Evolutionary conservation across 35 echinoderm and acorn worm genomes (phyloP), one percentile per base, ranked within the genome.

Genomic region (Stichopus chloronotus): DNA sequence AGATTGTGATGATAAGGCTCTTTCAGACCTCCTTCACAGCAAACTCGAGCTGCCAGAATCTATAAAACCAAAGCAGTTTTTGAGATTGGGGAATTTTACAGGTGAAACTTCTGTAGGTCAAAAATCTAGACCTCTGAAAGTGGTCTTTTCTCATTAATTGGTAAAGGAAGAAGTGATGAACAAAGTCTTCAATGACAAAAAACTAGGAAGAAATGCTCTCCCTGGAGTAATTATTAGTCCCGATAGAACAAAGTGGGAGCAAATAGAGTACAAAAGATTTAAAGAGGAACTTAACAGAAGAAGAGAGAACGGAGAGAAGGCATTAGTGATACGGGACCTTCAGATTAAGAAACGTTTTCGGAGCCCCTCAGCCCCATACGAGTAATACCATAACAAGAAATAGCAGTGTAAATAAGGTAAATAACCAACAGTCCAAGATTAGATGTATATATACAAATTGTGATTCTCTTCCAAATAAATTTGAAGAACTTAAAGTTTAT

Each of bases 391-490:
- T 83, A n/a, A n/a, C n/a, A n/a, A 83, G 5, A 17, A 6, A 4
- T 56, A 55, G 12, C 52, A 9, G 7, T 83, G 80, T 83, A 54
- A 52, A 83, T 53, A 83, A 55, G n/a, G n/a, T n/a, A n/a, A n/a
- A n/a, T n/a, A n/a, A n/a, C n/a, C n/a, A n/a, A n/a, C n/a, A n/a
- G n/a, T n/a, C 5, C 56, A 8, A 19, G 19, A 21, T 16, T 21
- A 61, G 8, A 9, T 88, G 57, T 88, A 63, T 88, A 20, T 88
- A 88, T 59, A 63, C 85, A 9, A 88, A 88, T 25, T 88, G 85
- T 87, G 85, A 88, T 24, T 88, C 85, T 61, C 57, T 88, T 69
- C 11, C 86, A 24, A 88, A 88, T 12, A 72, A 88, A 6, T 4
- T 88, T 59, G 80, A 88, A 17, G 85, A 88, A 14, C 21, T 88